Base-by-base conservation (phyloP, 2,888 invertebrate genomes). In the Mantis religiosa region DNA sequence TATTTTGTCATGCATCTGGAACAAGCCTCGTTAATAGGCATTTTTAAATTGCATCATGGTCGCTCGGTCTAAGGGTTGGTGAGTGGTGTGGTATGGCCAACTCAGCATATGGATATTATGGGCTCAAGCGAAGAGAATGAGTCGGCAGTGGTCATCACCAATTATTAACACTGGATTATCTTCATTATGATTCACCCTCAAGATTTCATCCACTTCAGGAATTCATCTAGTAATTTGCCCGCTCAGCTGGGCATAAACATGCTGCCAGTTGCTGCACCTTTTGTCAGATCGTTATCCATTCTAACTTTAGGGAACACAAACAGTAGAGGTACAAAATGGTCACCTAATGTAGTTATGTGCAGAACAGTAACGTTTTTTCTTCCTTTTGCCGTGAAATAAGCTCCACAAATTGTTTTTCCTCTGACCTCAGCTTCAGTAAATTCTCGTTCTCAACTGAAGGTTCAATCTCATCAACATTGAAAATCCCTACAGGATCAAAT, bases 391-490 rank as follows among this genome's bases (percentile, higher is more conserved):
- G 14, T 28, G 9, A 86, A 20, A 71, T 71, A 28, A 86, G 81
- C n/a, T 88, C 82, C 25, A n/a, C n/a, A n/a, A n/a, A n/a, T 28
- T 27, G 71, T 86, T 86, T 86, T 15, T 14, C 85, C 12, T 41
- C 25, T 82, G 85, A 84, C 30, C 1, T n/a, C 14, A 90, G 90
- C 90, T 90, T 91, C 0, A 83, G 20, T 0, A 34, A 86, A 83
- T 90, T 87, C 20, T 89, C 87, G 81, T 90, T 90, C 7, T 90
- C 91, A 27, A 47, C 87, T 8, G 34, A 89, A 25, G 91, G 86
- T 1, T 90, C 90, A 25, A 90, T 91, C 88, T 91, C 90, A 86
- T 91, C 90, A 25, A 34, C 85, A 85, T 91, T 91, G 81, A n/a
- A 89, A 30, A 91, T 91, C 27, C 82, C 54, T 28, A 86, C 88